phyloP scores from a whole-genome alignment of 2,797 vertebrate genomes.

The Babyrousa celebensis region DNA sequence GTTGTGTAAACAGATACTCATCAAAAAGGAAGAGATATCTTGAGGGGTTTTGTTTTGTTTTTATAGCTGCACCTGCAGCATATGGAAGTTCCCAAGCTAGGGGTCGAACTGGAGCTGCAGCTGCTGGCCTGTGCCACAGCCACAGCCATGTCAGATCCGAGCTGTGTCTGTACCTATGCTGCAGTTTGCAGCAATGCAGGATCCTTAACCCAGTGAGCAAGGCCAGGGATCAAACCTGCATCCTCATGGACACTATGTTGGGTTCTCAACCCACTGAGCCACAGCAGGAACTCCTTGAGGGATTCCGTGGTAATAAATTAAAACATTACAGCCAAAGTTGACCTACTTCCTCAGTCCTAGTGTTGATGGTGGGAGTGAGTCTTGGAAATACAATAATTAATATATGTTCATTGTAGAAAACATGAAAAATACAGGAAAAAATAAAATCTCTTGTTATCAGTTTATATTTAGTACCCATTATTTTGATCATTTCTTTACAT shows the following conservation, averaged over 20 bases:
- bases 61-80: neutral
- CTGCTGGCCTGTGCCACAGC: too few species aligned
- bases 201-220: too few species aligned
- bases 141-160: too few species aligned
- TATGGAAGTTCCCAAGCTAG: too few species aligned
- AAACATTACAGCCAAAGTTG: neutral
- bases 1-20: neutral
- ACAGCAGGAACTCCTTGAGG: too few species aligned
- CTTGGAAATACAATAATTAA: neutral
- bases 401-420: neutral
- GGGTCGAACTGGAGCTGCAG: too few species aligned
- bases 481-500: neutral
- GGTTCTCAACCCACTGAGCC: too few species aligned
- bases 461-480: neutral
- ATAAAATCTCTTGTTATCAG: too few species aligned
- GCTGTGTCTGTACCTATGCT: too few species aligned
- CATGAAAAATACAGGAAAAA: neutral
- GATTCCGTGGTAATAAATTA: neutral
- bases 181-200: too few species aligned
- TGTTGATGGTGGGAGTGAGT: neutral
- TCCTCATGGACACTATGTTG: too few species aligned
- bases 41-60: neutral
- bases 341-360: neutral
- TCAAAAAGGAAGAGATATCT: neutral
- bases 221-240: too few species aligned